Evolutionary conservation across 2,113 vertebrate species (phyloP), one percentile per base, ranked within the genome.

Genomic region (Turdus rufiventris): DNA sequence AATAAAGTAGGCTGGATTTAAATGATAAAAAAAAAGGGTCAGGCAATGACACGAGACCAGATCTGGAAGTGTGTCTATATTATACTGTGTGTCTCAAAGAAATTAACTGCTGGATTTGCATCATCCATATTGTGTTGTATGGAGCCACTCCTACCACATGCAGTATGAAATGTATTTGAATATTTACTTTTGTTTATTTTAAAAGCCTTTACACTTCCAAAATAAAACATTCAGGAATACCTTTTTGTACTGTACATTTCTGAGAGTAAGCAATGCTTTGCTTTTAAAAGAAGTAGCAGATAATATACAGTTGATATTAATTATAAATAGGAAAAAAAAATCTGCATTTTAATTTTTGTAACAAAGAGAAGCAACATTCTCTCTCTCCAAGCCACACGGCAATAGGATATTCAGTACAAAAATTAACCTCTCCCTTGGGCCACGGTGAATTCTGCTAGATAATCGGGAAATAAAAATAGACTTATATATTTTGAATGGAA

Each of bases 381-480:
- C 31, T 34, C 18, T 63, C 10, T 53, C 8, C 0, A 5, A 62
- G 8, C 72, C 54, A 77, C 68, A 77, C 24, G 47, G 67, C 56
- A 63, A 9, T 60, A 85, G 25, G 47, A 87, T 50, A 89, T 38
- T 40, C 36, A 42, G 57, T n/a, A 21, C 34, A 85, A 70, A 87
- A 88, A 85, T 23, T 51, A 71, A 78, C 75, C 76, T 94, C 28
- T 83, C 38, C 19, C 43, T 54, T 88, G 70, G 38, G 63, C 73
- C 60, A 80, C n/a, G 23, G 33, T 61, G 61, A 90, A 84, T 93
- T 86, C 78, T 74, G 90, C 67, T 53, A 74, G 63, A 45, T 88
- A 95, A 77, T 67, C 68, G 38, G 48, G 53, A 61, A 93, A 88
- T 83, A 94, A 85, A 93, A 90, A 96, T 86, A 94, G 91, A 80